These are phyloP conservation scores for Amblyraja radiata DNA, from an alignment of 2,797 vertebrate genomes.

Conservation along the genomic window DNA sequence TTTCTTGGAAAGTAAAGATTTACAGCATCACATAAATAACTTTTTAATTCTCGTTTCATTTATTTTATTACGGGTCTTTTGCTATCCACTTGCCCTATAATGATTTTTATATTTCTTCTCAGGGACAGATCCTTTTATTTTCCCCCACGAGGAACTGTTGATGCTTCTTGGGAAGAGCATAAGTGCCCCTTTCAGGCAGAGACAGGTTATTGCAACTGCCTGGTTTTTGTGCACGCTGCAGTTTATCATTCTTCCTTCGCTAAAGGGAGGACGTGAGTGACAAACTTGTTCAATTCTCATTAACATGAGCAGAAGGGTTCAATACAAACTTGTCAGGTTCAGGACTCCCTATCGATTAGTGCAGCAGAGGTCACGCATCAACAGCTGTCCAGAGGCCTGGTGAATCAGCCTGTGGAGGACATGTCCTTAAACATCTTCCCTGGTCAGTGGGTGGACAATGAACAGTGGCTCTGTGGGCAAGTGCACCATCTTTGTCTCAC, in stretches of 20 bases:
- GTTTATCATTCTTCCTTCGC: constrained; percentile 41
- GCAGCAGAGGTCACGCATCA: constrained; percentile 42
- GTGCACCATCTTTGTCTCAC: neutral
- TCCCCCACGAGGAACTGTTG: neutral
- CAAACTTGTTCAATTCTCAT: constrained; percentile 53
- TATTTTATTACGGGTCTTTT: constrained; percentile 6
- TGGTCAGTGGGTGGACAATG: neutral
- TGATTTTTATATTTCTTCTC: constrained; percentile 33
- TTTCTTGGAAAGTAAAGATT: constrained; percentile 26
- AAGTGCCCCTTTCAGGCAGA: constrained; percentile 61
- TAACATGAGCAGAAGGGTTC: constrained; percentile 63
- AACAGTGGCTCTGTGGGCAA: neutral
- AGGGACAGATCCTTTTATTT: neutral
- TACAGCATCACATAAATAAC: constrained; percentile 24
- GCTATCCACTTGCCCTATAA: constrained; percentile 15
- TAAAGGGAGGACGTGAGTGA: constrained; percentile 48
- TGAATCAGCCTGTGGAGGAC: constrained; percentile 43
- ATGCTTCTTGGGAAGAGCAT: constrained; percentile 50
- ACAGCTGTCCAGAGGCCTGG: constrained; percentile 46
- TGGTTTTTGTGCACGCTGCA: neutral
- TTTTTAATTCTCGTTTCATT: constrained; percentile 31
- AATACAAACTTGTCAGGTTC: constrained; percentile 53
- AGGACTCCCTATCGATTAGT: constrained; percentile 57
- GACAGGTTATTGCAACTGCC: constrained; percentile 52
- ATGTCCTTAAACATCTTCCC: neutral